These are phyloP conservation scores for Paramormyrops kingsleyae DNA, from an alignment of 2,113 vertebrate genomes.

Conservation along the genomic window DNA sequence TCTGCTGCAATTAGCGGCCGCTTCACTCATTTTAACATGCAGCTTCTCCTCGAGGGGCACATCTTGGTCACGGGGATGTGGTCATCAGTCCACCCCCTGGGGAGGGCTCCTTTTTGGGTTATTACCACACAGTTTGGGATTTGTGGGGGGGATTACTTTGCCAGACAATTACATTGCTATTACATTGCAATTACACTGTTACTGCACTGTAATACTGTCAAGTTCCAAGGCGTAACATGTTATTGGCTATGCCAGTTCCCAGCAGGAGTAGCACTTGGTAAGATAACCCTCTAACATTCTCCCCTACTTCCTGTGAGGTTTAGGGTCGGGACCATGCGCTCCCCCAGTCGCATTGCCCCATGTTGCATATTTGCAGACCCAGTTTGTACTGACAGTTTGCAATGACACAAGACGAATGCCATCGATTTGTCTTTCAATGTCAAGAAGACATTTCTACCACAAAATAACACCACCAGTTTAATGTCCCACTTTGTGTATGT, in stretches of 20 bases:
- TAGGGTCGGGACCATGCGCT: not conserved
- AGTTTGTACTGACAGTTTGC: not conserved
- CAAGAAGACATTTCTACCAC: not conserved
- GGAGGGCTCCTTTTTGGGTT: not conserved
- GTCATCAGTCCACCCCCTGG: not conserved
- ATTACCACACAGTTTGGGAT: not conserved
- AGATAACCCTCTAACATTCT: not conserved
- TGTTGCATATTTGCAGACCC: not conserved
- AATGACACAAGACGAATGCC: not conserved
- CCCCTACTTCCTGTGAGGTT: not conserved
- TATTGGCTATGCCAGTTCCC: not conserved
- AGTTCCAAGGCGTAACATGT: not conserved
- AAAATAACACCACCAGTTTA: not conserved
- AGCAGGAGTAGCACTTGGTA: not conserved
- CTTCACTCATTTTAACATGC: slow-evolving; percentile 37
- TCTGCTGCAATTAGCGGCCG: slow-evolving; percentile 40
- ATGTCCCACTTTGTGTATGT: not conserved
- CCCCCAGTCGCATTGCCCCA: not conserved
- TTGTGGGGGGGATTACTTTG: not conserved
- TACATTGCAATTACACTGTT: not conserved
- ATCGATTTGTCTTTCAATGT: not conserved
- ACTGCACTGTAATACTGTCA: not conserved
- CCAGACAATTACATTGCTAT: not conserved
- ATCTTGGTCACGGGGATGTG: not conserved
- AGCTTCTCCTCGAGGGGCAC: not conserved